Base-by-base conservation (phyloP, 2,113 vertebrate species). In the Conger conger region DNA sequence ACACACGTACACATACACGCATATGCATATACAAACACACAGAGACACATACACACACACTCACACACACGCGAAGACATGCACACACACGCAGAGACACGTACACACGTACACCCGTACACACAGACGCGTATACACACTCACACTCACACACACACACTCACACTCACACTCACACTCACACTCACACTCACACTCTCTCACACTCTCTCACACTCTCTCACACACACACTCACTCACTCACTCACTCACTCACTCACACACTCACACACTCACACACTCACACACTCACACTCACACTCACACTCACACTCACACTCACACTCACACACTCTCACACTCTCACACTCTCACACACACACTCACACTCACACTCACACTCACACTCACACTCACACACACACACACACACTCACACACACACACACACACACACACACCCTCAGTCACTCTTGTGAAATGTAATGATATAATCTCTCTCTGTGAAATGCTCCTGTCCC, bases 11-110 rank as follows among this genome's bases (percentile, higher is more conserved):
- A 42, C 4, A 42, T 17, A 33, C 86, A 53, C 77, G 86, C 84
- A n/a, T n/a, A n/a, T n/a, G n/a, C n/a, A n/a, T n/a, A n/a, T n/a
- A 85, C 84, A 84, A 2, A 15, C 54, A 30, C 82, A 68, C 30
- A 86, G 77, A 89, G 84, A 83, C 79, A 80, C 77, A 57, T 17
- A 86, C 83, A 80, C 33, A 38, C 1, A 42, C 86, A 85, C 86
- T 73, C 84, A 84, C 76, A 83, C 84, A 84, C 84, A 87, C 73
- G 83, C 86, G 79, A 20, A 85, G 38, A 38, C 37, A 80, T 30
- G 7, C 16, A 82, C 40, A 30, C 63, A 30, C 63, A 73, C 63
- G 33, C 63, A 73, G n/a, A 33, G 37, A 53, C 82, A 23, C 35
- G 87, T 76, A 86, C 53, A 63, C 54, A 86, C 83, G n/a, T n/a